phyloP scores from a whole-genome alignment of 1,140 invertebrate genomes.

The Drosophila seguyi region DNA sequence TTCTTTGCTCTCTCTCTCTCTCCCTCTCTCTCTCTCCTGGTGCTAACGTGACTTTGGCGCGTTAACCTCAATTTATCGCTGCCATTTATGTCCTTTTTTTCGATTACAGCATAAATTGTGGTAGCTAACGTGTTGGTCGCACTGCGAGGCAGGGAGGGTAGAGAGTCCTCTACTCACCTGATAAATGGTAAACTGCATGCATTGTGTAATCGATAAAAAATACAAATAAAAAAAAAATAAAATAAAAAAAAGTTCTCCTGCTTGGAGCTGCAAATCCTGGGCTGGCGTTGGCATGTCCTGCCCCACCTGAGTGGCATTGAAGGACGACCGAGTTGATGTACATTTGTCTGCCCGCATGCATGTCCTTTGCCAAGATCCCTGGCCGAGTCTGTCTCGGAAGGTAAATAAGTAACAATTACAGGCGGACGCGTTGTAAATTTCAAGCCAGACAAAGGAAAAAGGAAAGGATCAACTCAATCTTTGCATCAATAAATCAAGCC shows the following conservation, averaged over 20 bases:
- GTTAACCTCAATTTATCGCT: conserved; percentile 82
- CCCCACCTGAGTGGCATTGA: conserved; percentile 40
- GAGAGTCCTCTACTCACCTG: conserved; percentile 34
- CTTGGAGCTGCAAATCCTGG: conserved; percentile 51
- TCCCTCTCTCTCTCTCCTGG: conserved; percentile 37
- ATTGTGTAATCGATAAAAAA: conserved; percentile 81
- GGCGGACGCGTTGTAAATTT: conserved; percentile 55
- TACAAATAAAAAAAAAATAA: conserved; percentile 28
- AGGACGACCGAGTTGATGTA: conserved; percentile 51
- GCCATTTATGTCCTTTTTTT: conserved; percentile 81
- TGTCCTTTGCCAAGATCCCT: conserved; percentile 3
- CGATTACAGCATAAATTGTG: conserved; percentile 82
- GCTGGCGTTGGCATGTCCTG: conserved; percentile 27
- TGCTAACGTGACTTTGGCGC: conserved; percentile 79
- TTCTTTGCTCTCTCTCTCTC: conserved; percentile 37
- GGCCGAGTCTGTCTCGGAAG: conserved; percentile 5
- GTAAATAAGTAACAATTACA: conserved; percentile 36
- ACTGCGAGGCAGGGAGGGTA: conserved; percentile 9
- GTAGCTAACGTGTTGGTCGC: conserved; percentile 70
- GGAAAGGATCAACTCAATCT: neutral
- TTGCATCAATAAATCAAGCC: neutral
- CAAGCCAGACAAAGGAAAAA: conserved; percentile 5
- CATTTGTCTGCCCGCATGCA: conserved; percentile 41
- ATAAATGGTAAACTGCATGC: conserved; percentile 79
- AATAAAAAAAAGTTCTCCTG: too few relatives aligned